Evolutionary conservation across 2,888 invertebrate species (phyloP), one percentile per base, ranked within the genome.

Genomic region (Pimpla rufipes): DNA sequence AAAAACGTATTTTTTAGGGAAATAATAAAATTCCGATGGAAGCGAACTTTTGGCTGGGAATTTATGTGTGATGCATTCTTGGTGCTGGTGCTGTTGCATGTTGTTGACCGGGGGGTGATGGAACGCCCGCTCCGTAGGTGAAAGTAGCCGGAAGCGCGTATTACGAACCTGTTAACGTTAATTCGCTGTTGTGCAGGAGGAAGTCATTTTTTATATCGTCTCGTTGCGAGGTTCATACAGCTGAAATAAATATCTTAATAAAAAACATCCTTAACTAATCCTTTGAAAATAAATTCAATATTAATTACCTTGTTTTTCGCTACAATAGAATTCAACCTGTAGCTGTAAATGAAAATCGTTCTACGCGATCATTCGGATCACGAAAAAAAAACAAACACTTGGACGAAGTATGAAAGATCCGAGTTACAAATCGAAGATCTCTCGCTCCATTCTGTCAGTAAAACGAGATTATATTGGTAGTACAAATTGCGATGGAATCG

Each of bases 131-230:
- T 13, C 4, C 13, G n/a, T 23, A 23, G 47, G 67, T 67, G 67
- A 67, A 67, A 67, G 67, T 67, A 47, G 29, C 67, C 67, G 67
- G 67, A 67, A 67, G 35, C 47, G 47, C 29, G 47, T 23, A 7
- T 45, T 45, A 10, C 13, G 21, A 4, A 29, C 13, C 18, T 6
- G 2, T 3, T 21, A 29, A 6, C 6, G 0, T 29, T 57, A 29
- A 29, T 23, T 6, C 57, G 29, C 8, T 59, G 23, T 57, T 29
- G 57, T 13, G 21, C n/a, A 57, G 0, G 5, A 21, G 13, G 29
- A 29, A 57, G 29, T 29, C 11, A n/a, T 5, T 21, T 23, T 57
- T 23, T 11, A 16, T 10, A 6, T 57, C 13, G 6, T 57, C n/a
- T 55, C 29, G n/a, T 57, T 23, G 13, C 11, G 29, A 29, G 0